Percentiles rank a stretch among this genome's conserved stretches.
These are phyloP conservation scores for Aleiodes leptofemur DNA, from an alignment of 2,888 invertebrate genomes.

Conservation along the genomic window DNA sequence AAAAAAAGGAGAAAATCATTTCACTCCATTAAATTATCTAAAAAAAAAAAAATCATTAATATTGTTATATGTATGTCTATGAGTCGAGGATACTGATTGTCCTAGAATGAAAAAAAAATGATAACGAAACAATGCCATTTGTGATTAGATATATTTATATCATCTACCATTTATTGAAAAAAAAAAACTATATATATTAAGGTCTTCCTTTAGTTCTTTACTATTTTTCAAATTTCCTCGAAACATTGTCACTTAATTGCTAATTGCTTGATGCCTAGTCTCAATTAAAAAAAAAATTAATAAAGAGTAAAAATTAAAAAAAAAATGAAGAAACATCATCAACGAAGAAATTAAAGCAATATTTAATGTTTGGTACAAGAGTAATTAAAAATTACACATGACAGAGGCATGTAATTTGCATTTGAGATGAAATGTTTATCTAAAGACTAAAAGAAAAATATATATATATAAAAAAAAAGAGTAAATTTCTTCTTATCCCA, in stretches of 20 bases:
- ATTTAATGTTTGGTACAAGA: too few relatives aligned
- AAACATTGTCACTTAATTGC: slow-evolving; percentile 8
- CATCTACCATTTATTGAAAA: slow-evolving; percentile 22
- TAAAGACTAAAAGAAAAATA: slow-evolving; percentile 7
- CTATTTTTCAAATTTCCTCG: background rate
- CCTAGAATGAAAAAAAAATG: slow-evolving; percentile 4
- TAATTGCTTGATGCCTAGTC: slow-evolving; percentile 14
- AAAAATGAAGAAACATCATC: background rate
- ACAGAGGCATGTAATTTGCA: slow-evolving; percentile 14
- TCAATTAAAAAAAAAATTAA: background rate
- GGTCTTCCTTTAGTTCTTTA: slow-evolving; percentile 41
- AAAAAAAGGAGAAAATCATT: slow-evolving; percentile 36
- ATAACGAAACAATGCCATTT: slow-evolving; percentile 32
- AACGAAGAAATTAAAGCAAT: background rate
- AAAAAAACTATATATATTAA: slow-evolving; percentile 24
- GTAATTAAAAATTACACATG: too few relatives aligned
- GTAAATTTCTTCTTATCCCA: background rate
- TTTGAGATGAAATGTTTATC: slow-evolving; percentile 16
- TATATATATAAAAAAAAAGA: too few relatives aligned
- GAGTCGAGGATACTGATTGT: slow-evolving; percentile 22
- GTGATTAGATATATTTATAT: slow-evolving; percentile 21
- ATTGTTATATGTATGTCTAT: slow-evolving; percentile 42
- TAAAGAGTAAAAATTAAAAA: background rate
- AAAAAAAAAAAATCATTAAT: slow-evolving; percentile 46
- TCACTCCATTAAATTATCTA: slow-evolving; percentile 29